These are phyloP conservation scores for Hyperoodon ampullatus DNA, from an alignment of 2,113 vertebrate genomes.

Conservation along the genomic window DNA sequence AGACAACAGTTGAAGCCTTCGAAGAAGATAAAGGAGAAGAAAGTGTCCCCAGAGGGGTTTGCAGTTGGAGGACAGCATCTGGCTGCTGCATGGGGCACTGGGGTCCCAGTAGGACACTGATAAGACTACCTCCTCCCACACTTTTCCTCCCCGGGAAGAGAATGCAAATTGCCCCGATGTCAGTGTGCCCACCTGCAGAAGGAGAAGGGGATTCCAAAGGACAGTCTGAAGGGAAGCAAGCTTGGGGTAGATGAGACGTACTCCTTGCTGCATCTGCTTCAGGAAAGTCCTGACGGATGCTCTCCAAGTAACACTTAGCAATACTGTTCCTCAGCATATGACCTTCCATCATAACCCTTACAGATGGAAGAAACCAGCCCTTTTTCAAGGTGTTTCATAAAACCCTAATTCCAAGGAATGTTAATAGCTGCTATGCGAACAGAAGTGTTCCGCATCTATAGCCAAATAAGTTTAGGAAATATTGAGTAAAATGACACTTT, in stretches of 20 bases:
- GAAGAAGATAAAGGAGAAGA: neutral
- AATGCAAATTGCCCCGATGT: rapidly evolving
- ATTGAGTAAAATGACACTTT: neutral
- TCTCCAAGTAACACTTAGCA: rapidly evolving
- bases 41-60: rapidly evolving
- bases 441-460: neutral
- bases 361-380: neutral
- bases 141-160: neutral
- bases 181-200: rapidly evolving
- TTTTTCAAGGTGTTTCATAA: neutral
- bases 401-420: neutral
- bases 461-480: neutral
- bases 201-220: rapidly evolving
- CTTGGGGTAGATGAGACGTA: rapidly evolving
- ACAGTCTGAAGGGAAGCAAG: rapidly evolving
- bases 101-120: neutral
- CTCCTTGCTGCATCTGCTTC: rapidly evolving
- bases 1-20: neutral
- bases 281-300: rapidly evolving
- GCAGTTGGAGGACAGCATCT: neutral
- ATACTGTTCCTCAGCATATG: rapidly evolving
- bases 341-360: neutral
- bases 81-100: rapidly evolving
- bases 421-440: rapidly evolving
- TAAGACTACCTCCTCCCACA: neutral